Percentiles rank a stretch among this genome's conserved stretches.
phyloP scores from a whole-genome alignment of 2,797 vertebrate genomes.

The Microctenopoma stevenorrisi region DNA sequence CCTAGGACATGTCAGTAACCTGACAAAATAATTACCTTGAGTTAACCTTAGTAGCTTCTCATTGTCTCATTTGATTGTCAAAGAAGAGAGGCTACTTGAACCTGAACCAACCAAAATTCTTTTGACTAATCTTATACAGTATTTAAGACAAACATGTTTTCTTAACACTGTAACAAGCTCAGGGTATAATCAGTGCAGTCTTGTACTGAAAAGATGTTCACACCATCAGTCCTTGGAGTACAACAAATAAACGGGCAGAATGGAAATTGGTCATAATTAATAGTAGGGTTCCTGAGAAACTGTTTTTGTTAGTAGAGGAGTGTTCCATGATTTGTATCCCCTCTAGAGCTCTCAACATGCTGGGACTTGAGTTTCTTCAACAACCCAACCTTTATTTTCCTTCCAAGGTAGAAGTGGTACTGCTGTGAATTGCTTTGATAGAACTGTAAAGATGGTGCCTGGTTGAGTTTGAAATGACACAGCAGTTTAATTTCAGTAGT shows the following conservation, averaged over 20 bases:
- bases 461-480: background rate
- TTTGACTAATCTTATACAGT: background rate
- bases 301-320: slow-evolving; percentile 25
- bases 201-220: background rate
- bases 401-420: background rate
- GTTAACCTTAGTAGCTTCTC: too few relatives aligned
- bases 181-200: background rate
- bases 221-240: slow-evolving; percentile 7
- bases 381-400: slow-evolving; percentile 39
- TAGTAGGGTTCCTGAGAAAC: slow-evolving; percentile 42
- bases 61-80: background rate
- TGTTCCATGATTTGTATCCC: slow-evolving; percentile 39
- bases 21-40: too few relatives aligned
- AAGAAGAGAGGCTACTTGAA: background rate
- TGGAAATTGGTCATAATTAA: slow-evolving; percentile 55
- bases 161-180: background rate
- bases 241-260: slow-evolving; percentile 10
- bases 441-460: slow-evolving; percentile 8
- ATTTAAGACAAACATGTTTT: background rate
- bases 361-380: slow-evolving; percentile 48
- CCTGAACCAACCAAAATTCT: background rate
- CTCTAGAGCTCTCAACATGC: slow-evolving; percentile 57
- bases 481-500: background rate
- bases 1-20: too few relatives aligned
- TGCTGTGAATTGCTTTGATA: slow-evolving; percentile 17